Base-by-base conservation (phyloP, 2,797 vertebrate genomes). In the Sternotherus odoratus region DNA sequence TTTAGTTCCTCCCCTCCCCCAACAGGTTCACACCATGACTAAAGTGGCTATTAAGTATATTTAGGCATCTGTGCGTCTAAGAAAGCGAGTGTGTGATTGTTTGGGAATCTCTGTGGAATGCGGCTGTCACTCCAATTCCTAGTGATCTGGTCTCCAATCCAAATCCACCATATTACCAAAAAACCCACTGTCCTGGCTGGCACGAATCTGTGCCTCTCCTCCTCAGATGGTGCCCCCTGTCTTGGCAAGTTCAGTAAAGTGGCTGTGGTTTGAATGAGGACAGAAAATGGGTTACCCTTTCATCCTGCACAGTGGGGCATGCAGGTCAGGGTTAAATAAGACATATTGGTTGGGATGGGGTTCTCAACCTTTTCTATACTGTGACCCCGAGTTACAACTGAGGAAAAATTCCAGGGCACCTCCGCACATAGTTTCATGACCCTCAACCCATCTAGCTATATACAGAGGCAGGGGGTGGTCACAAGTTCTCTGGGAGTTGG, bases 41-140 rank as follows among this genome's bases (percentile, higher is more conserved):
- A 87, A 83, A 93, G 87, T 78, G 88, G 85, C 49, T 88, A 86
- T 93, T 94, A 95, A 96, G 94, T 95, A 95, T 90, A 95, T 95
- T 96, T 95, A 96, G 90, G 82, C 95, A 96, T 95, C 93, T 95
- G 91, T 94, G 94, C 78, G 97, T 95, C 96, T 97, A 96, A 96
- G 94, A 97, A 97, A 94, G 36, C 4, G 36, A 88, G 91, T 81
- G 91, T 93, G 87, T 96, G 92, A 92, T 94, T 95, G 93, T 97
- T 97, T 96, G 79, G 90, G 94, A 92, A 95, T 82, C 91, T 93
- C 90, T 87, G 86, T 85, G 82, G 95, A 97, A 95, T 96, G 93
- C 94, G 94, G 87, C 95, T 95, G 91, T 92, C 94, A 93, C 94
- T 95, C 95, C 92, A 95, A 87, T 91, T 96, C 86, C 94, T 95